Base-by-base conservation (phyloP, 1,140 invertebrate species). In the Drosophila sucinea region DNA sequence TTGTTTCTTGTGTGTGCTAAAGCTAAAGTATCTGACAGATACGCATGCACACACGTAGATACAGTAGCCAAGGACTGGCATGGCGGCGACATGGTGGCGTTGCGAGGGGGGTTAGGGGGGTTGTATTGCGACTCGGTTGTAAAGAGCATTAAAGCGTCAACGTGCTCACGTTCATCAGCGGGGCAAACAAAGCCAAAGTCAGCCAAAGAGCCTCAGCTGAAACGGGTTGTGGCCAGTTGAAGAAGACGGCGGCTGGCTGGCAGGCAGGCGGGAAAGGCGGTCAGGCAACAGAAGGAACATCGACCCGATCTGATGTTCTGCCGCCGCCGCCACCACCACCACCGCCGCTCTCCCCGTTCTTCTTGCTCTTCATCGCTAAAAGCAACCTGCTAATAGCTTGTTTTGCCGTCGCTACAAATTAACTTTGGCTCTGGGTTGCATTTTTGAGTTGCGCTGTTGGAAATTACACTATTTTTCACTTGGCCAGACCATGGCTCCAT, bases 381-480 rank as follows among this genome's bases (percentile, higher is more conserved):
- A 70, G 81, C 82, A 81, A 81, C 79, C 76, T 83, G 84, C 84
- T 87, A 87, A 87, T 87, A 87, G 83, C 80, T 89, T 83, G 84
- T 89, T 87, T 83, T 82, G 84, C 80, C 77, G 80, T 89, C 84
- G 80, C 80, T 72, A 89, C 83, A 87, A 87, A 87, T 87, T 87
- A 89, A 87, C 83, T 89, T 87, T 86, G 80, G 84, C 77, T 87
- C 84, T 75, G 79, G 74, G 76, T 70, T 77, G 80, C 79, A 83
- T 81, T 75, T 85, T 69, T 75, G 70, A 81, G 76, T 76, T 69
- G 64, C 70, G 61, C 67, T 64, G 64, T 85, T 80, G 84, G 72
- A 87, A 87, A 84, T 87, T 87, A 84, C 80, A 80, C 83, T 78
- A 87, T 80, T 89, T 87, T 87, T 89, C 84, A 89, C 80, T 80